A percentile compares a stretch with the other conserved stretches of the same genome.
phyloP scores from a whole-genome alignment of 2,113 vertebrate species.

The Pseudonaja textilis region DNA sequence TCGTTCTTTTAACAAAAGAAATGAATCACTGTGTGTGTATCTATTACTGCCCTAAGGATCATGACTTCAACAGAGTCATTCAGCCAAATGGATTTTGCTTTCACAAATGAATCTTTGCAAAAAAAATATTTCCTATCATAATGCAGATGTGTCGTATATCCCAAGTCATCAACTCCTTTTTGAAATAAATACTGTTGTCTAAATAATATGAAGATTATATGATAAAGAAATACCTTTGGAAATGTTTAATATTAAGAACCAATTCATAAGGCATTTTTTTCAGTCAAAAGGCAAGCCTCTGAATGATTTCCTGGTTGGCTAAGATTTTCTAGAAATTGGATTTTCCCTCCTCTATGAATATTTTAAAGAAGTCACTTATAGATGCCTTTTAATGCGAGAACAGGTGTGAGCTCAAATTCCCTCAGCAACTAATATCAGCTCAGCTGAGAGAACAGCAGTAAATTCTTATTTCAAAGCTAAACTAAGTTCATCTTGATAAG shows the following conservation, averaged over 20 bases:
- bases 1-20: slow-evolving; percentile 49
- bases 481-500: slow-evolving; percentile 34
- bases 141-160: not conserved
- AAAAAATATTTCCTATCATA: slow-evolving; percentile 36
- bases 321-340: not conserved
- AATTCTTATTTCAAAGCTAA: slow-evolving; percentile 56
- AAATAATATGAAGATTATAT: accelerated
- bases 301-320: not conserved
- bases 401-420: slow-evolving; percentile 60
- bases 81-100: slow-evolving; percentile 53
- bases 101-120: slow-evolving; percentile 56
- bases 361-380: slow-evolving; percentile 48
- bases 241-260: not conserved
- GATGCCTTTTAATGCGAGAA: slow-evolving; percentile 50
- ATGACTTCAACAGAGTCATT: slow-evolving; percentile 53
- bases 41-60: slow-evolving; percentile 56
- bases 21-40: slow-evolving; percentile 43
- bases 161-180: not conserved
- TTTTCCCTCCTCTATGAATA: slow-evolving; percentile 8
- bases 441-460: slow-evolving; percentile 56
- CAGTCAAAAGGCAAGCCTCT: not conserved
- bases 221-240: not conserved
- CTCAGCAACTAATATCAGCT: slow-evolving; percentile 46
- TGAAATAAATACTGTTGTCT: not conserved
- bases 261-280: not conserved